A percentile compares a stretch with the other conserved stretches of the same genome.
phyloP scores from a whole-genome alignment of 2,888 invertebrate species.

The Scaptodrosophila latifasciaeformis region DNA sequence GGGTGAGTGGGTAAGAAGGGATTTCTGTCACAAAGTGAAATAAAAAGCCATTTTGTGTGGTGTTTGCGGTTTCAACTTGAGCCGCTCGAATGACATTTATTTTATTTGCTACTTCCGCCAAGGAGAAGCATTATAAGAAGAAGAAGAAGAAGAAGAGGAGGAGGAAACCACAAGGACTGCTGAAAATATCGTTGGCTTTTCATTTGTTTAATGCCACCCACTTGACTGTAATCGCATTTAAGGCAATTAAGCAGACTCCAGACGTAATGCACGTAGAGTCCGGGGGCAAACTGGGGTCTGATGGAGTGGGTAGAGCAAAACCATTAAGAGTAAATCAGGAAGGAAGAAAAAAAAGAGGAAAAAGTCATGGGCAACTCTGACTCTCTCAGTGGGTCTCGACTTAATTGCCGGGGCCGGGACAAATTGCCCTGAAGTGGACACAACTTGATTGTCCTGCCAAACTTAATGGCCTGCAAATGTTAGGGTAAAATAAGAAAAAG shows the following conservation, averaged over 20 bases:
- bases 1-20: conserved; percentile 1
- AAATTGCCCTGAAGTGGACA: too few relatives aligned
- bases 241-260: conserved; percentile 69
- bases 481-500: too few relatives aligned
- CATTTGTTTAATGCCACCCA: conserved; percentile 67
- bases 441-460: too few relatives aligned
- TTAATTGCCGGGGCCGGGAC: too few relatives aligned
- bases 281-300: not conserved
- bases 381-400: too few relatives aligned
- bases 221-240: conserved; percentile 74
- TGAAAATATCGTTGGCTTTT: conserved; percentile 59
- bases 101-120: conserved; percentile 64
- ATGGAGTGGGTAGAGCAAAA: not conserved
- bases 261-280: too few relatives aligned
- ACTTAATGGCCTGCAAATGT: too few relatives aligned
- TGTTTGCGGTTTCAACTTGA: conserved; percentile 24
- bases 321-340: not conserved
- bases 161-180: conserved; percentile 52
- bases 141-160: too few relatives aligned
- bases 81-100: conserved; percentile 57
- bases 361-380: too few relatives aligned
- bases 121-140: too few relatives aligned
- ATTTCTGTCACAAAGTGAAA: conserved; percentile 47
- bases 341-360: not conserved
- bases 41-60: conserved; percentile 64